Evolutionary conservation across 2,113 vertebrate genomes (phyloP).

Genomic region (Nesogale talazaci): DNA sequence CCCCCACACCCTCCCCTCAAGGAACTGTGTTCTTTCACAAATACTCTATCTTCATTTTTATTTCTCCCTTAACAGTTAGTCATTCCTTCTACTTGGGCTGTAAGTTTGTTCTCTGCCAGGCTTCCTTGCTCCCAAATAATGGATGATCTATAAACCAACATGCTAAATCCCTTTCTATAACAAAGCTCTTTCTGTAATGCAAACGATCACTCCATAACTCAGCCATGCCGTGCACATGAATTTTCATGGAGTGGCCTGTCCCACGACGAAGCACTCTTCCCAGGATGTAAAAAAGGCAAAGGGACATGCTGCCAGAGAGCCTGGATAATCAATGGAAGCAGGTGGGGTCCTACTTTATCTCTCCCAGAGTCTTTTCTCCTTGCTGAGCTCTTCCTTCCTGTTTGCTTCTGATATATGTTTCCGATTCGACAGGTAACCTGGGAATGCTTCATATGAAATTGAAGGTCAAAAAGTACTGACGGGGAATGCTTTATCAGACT

Average conservation of each 20-base stretch:
- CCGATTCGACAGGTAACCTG: conserved; percentile 51
- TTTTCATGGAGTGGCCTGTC: conserved; percentile 7
- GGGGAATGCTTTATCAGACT: conserved; percentile 47
- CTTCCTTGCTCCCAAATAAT: conserved; percentile 24
- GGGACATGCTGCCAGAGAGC: conserved; percentile 3
- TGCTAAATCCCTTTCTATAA: not conserved
- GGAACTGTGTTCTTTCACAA: not conserved
- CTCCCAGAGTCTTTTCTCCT: conserved; percentile 31
- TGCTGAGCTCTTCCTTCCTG: conserved; percentile 62
- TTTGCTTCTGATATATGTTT: conserved; percentile 50
- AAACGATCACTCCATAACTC: conserved; percentile 52
- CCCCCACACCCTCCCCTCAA: not conserved
- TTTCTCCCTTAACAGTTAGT: conserved; percentile 38
- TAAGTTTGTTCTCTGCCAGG: conserved; percentile 33
- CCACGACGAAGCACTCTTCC: conserved; percentile 42
- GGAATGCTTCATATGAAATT: conserved; percentile 23
- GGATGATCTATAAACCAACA: conserved; percentile 47
- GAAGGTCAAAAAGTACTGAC: conserved; percentile 58
- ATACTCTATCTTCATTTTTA: conserved; percentile 13
- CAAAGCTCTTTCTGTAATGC: conserved; percentile 44
- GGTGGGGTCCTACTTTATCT: conserved; percentile 16
- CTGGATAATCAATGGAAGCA: conserved; percentile 64
- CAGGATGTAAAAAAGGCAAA: conserved; percentile 42
- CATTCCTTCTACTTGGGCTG: conserved; percentile 9
- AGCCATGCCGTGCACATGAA: not conserved